These are phyloP conservation scores for Microcebus jonahi DNA, from an alignment of 2,113 vertebrate species.

Conservation along the genomic window DNA sequence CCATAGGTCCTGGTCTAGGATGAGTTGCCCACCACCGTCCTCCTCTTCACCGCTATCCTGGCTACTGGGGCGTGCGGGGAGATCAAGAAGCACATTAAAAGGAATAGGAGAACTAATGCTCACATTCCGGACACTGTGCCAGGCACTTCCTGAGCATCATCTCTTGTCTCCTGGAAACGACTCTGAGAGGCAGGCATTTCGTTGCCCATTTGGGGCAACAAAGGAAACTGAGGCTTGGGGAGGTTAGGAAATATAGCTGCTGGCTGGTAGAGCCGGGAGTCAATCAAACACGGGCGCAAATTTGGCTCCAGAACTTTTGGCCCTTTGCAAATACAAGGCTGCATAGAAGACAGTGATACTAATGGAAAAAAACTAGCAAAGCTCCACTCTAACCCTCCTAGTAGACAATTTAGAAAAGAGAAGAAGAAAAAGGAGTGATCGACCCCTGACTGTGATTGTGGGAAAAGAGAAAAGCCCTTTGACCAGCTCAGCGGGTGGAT, in stretches of 20 bases:
- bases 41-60: fast-evolving
- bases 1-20: background rate
- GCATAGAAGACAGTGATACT: background rate
- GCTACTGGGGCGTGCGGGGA: background rate
- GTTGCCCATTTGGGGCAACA: background rate
- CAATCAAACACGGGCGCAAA: no score
- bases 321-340: background rate
- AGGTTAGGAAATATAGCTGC: background rate
- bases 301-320: background rate
- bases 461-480: no score
- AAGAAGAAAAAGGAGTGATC: no score
- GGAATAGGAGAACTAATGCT: background rate
- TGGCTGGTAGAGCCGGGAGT: background rate
- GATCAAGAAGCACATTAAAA: background rate
- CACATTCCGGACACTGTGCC: background rate
- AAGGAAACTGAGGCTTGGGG: background rate
- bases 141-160: background rate
- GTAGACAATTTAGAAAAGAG: background rate
- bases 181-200: background rate
- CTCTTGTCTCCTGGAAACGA: background rate
- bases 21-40: background rate
- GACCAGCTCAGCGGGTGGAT: background rate
- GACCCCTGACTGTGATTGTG: no score
- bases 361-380: background rate
- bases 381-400: background rate